Conservation (phyloP, 1,140 invertebrate species). For the Phthorimaea operculella region DNA sequence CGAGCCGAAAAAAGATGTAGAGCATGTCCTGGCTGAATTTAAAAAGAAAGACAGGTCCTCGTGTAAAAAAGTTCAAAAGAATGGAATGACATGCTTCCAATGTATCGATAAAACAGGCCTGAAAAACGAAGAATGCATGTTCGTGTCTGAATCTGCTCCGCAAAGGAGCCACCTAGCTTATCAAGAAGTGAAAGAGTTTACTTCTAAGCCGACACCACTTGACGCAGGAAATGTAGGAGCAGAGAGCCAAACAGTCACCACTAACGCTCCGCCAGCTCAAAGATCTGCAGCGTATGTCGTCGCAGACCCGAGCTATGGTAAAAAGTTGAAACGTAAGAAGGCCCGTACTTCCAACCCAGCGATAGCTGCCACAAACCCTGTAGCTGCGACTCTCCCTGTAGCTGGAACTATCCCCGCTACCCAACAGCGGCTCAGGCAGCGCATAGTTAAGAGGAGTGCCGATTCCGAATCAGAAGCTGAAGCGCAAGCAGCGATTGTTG, state of each 20-base stretch:
- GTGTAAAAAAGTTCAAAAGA: slow-evolving; percentile 76
- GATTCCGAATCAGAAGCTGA: slow-evolving; percentile 35
- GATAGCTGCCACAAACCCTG: slow-evolving; percentile 28
- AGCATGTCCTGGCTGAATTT: slow-evolving; percentile 76
- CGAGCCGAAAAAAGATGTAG: slow-evolving; percentile 72
- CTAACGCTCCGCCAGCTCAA: slow-evolving; percentile 38
- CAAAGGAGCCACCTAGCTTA: slow-evolving; percentile 69
- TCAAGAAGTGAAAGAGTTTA: slow-evolving; percentile 68
- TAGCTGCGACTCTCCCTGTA: slow-evolving; percentile 14
- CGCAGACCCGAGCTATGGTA: slow-evolving; percentile 37
- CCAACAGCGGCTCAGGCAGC: slow-evolving; percentile 13
- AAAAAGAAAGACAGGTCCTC: slow-evolving; percentile 75
- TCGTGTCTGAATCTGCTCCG: slow-evolving; percentile 72
- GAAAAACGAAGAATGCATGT: slow-evolving; percentile 81
- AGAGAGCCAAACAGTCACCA: slow-evolving; percentile 58
- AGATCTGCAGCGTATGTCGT: slow-evolving; percentile 50
- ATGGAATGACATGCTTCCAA: slow-evolving; percentile 80
- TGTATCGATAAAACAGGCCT: slow-evolving; percentile 74
- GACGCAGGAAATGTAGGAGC: slow-evolving; percentile 41
- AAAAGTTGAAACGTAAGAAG: slow-evolving; percentile 58
- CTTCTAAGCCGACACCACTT: slow-evolving; percentile 54
- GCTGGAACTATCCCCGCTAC: neutral
- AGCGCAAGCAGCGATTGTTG: slow-evolving; percentile 33
- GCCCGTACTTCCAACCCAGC: slow-evolving; percentile 26
- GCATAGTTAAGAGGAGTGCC: slow-evolving; percentile 44